A percentile compares a stretch with the other conserved stretches of the same genome.
Evolutionary conservation across 2,797 vertebrate genomes (phyloP).

Genomic region (Alectoris magna): DNA sequence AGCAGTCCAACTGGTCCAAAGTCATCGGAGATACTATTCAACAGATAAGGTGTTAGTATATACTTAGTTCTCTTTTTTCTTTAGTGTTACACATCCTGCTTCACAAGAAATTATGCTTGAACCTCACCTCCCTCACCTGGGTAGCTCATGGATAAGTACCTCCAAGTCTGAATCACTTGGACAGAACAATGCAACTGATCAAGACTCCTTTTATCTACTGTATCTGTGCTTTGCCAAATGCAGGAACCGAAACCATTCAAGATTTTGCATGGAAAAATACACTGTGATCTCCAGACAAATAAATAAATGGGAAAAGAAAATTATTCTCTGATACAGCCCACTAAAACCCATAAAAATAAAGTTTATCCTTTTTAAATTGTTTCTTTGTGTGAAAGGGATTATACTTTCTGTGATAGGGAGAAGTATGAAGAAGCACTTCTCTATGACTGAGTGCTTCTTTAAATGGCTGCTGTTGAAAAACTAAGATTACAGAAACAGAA

Average conservation of each 20-base stretch:
- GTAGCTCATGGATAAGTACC: background rate
- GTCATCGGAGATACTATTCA: rapidly evolving
- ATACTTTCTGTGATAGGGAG: background rate
- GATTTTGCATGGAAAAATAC: background rate
- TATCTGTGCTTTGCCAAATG: background rate
- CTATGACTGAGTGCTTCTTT: constrained; percentile 16
- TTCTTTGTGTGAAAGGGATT: constrained; percentile 52
- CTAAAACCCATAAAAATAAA: constrained; percentile 18
- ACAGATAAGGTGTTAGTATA: background rate
- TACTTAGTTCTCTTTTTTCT: background rate
- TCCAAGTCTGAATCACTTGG: background rate
- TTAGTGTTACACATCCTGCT: background rate
- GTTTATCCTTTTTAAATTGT: constrained; percentile 38
- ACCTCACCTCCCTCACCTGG: background rate
- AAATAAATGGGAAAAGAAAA: background rate
- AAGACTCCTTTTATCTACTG: background rate
- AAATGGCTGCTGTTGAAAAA: constrained; percentile 31
- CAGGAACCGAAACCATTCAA: background rate
- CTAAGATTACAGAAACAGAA: constrained; percentile 43
- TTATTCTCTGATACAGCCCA: background rate
- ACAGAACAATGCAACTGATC: background rate
- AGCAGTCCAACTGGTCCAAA: background rate
- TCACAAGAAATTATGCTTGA: background rate
- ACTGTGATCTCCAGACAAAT: background rate
- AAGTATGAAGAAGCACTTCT: background rate